Evolutionary conservation across 2,113 vertebrate genomes (phyloP).

Genomic region (Nerophis lumbriciformis): DNA sequence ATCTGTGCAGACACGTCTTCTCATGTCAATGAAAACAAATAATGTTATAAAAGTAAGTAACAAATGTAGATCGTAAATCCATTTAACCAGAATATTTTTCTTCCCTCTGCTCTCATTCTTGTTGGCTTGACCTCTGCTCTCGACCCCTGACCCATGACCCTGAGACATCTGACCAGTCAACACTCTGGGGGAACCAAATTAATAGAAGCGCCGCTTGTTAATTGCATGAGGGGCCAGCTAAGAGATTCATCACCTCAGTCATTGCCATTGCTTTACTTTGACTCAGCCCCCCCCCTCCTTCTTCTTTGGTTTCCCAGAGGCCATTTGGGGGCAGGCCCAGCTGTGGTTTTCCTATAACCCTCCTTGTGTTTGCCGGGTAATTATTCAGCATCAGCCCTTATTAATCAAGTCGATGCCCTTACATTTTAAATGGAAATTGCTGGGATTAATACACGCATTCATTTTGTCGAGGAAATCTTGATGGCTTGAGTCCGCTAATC

Average conservation of each 20-base stretch:
- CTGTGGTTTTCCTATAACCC: constrained; percentile 91
- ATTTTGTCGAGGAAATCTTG: constrained; percentile 98
- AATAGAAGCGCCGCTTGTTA: constrained; percentile 97
- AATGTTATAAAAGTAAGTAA: background rate
- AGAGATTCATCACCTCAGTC: constrained; percentile 99
- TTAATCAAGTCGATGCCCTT: constrained; percentile 98
- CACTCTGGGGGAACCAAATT: constrained; percentile 95
- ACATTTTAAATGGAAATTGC: constrained; percentile 99
- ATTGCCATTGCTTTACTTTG: constrained; percentile 99
- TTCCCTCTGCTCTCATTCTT: constrained; percentile 64
- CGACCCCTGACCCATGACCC: constrained; percentile 91
- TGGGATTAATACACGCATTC: constrained; percentile 99
- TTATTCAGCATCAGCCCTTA: constrained; percentile 99
- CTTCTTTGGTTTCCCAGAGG: constrained; percentile 83
- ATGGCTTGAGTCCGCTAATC: constrained; percentile 98
- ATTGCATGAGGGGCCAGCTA: constrained; percentile 97
- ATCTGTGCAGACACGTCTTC: constrained; percentile 22
- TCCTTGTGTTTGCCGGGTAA: constrained; percentile 84
- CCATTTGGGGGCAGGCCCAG: constrained; percentile 89
- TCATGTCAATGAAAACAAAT: constrained; percentile 39
- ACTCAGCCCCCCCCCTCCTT: constrained; percentile 65
- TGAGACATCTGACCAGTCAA: constrained; percentile 97
- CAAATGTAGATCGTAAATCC: constrained; percentile 47
- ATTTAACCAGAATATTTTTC: constrained; percentile 73
- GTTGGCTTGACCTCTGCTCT: constrained; percentile 90